A percentile compares a stretch with the other conserved stretches of the same genome.
Evolutionary conservation across 2,797 vertebrate species (phyloP).

Genomic region (Dipus sagitta): DNA sequence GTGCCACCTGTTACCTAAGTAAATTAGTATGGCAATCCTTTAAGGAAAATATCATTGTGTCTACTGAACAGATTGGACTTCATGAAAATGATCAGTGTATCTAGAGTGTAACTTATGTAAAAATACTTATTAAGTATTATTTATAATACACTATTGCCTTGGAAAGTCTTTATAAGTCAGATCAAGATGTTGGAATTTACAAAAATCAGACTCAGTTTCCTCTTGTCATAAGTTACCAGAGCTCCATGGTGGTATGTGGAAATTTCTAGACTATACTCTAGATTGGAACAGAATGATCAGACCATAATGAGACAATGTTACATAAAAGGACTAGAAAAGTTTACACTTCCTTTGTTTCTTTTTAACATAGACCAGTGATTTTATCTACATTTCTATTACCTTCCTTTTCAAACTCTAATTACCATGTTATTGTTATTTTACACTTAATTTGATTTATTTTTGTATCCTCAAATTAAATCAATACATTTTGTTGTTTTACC

Average conservation of each 20-base stretch:
- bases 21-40: background rate
- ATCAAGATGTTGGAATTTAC: background rate
- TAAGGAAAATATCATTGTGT: background rate
- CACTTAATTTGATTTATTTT: background rate
- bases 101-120: background rate
- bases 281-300: background rate
- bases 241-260: background rate
- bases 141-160: too few species aligned
- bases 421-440: background rate
- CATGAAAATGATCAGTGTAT: background rate
- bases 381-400: background rate
- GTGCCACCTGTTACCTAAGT: constrained; percentile 13
- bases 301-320: background rate
- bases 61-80: background rate
- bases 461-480: background rate
- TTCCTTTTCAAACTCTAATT: background rate
- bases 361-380: background rate
- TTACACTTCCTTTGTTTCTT: background rate
- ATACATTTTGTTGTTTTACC: background rate
- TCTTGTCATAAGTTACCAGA: background rate
- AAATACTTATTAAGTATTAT: too few species aligned
- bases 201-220: background rate
- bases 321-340: background rate
- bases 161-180: constrained; percentile 21
- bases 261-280: background rate